These are phyloP conservation scores for Drosophila ezoana DNA, from an alignment of 2,888 invertebrate genomes.

Conservation along the genomic window DNA sequence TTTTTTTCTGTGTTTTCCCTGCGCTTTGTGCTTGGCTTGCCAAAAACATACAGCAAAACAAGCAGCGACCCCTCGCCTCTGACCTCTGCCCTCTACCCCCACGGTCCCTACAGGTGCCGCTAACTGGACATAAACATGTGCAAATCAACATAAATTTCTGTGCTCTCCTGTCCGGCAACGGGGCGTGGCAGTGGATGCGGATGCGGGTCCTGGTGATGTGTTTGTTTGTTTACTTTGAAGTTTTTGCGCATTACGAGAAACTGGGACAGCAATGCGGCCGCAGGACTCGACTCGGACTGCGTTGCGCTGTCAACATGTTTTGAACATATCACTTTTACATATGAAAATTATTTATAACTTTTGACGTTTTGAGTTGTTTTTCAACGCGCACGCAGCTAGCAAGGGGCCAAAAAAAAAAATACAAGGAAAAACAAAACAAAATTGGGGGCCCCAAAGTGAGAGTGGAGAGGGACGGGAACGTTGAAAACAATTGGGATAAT, in stretches of 20 bases:
- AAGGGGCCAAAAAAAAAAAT: slow-evolving; percentile 13
- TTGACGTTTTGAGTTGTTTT: slow-evolving; percentile 76
- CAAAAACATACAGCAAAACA: slow-evolving; percentile 72
- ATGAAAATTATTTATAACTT: slow-evolving; percentile 81
- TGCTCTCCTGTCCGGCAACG: slow-evolving; percentile 25
- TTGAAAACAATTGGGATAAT: slow-evolving; percentile 27
- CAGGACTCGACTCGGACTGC: slow-evolving; percentile 42
- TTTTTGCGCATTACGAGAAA: slow-evolving; percentile 70
- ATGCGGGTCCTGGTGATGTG: slow-evolving; percentile 61
- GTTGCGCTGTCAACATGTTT: slow-evolving; percentile 76
- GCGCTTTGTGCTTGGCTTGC: slow-evolving; percentile 59
- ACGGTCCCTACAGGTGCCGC: slow-evolving; percentile 62
- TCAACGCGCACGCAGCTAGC: slow-evolving; percentile 29
- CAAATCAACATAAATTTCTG: slow-evolving; percentile 75
- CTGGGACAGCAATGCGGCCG: slow-evolving; percentile 64
- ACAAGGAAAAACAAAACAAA: slow-evolving; percentile 14
- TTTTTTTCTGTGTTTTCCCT: slow-evolving; percentile 1
- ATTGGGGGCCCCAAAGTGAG: neutral
- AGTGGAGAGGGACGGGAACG: neutral
- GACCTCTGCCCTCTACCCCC: neutral
- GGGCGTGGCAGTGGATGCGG: slow-evolving; percentile 5
- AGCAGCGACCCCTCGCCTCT: slow-evolving; percentile 17
- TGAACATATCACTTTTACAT: slow-evolving; percentile 80
- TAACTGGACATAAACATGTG: slow-evolving; percentile 80
- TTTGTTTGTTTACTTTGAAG: slow-evolving; percentile 80